Conservation (phyloP, 2,888 invertebrate species). For the Nomada ferruginata region DNA sequence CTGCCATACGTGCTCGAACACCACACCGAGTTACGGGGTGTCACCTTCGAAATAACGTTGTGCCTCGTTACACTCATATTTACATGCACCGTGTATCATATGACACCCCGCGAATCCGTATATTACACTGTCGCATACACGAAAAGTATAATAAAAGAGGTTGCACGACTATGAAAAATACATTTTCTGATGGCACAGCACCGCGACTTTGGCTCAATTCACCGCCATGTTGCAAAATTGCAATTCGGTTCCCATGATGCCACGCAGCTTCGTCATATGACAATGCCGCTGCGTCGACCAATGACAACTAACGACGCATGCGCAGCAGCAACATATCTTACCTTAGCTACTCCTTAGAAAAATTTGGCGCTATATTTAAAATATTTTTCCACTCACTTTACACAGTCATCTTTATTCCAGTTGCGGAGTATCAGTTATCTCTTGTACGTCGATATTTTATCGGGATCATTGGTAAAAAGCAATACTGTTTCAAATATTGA, state of each 20-base stretch:
- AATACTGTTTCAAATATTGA: background rate
- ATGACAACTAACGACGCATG: conserved; percentile 63
- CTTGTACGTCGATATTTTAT: background rate
- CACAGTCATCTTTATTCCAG: background rate
- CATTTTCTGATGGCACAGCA: conserved; percentile 80
- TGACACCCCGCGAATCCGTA: conserved; percentile 58
- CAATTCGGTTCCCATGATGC: conserved; percentile 80
- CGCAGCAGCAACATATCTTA: background rate
- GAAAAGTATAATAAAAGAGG: conserved; percentile 60
- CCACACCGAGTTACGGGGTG: conserved; percentile 79
- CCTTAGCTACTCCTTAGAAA: conserved; percentile 41
- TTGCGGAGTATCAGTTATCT: background rate
- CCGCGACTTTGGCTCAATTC: conserved; percentile 81
- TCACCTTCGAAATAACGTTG: conserved; percentile 78
- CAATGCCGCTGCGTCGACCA: conserved; percentile 74
- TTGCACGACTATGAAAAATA: conserved; percentile 75
- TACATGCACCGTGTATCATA: conserved; percentile 68
- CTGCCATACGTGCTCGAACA: conserved; percentile 80
- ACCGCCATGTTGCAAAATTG: conserved; percentile 83
- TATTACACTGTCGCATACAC: conserved; percentile 64
- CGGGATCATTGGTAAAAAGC: background rate
- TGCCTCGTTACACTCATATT: conserved; percentile 76
- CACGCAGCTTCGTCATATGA: conserved; percentile 80
- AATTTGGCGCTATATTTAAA: conserved; percentile 66
- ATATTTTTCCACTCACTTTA: conserved; percentile 16